These are phyloP conservation scores for Stegodyphus mimosarum DNA, from an alignment of 1,140 invertebrate species.

Conservation along the genomic window DNA sequence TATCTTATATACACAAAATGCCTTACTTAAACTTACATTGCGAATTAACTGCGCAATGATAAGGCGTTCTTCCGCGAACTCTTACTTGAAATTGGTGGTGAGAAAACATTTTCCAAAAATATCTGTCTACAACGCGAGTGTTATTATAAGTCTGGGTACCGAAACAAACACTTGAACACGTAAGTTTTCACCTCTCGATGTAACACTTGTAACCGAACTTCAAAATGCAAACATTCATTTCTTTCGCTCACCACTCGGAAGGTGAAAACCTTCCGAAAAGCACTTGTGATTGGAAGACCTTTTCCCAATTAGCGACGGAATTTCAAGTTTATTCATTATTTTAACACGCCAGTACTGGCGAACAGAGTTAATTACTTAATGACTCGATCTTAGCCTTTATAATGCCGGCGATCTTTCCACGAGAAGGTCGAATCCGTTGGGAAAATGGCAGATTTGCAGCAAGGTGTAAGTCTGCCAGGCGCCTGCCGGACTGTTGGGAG, in stretches of 20 bases:
- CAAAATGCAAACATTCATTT: background rate
- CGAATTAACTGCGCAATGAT: too few relatives aligned
- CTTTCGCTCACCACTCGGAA: background rate
- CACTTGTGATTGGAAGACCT: background rate
- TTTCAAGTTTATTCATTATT: slow-evolving; percentile 56
- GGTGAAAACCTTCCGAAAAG: background rate
- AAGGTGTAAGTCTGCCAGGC: background rate
- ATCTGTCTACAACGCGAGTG: background rate
- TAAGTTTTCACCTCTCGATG: background rate
- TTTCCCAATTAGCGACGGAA: slow-evolving; percentile 41
- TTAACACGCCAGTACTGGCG: slow-evolving; percentile 34
- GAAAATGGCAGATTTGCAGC: too few relatives aligned
- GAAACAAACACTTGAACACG: background rate
- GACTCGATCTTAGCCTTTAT: slow-evolving; percentile 19
- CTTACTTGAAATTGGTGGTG: too few relatives aligned
- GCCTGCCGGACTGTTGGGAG: background rate
- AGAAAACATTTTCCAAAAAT: background rate
- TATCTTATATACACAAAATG: too few relatives aligned
- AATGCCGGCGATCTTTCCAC: background rate
- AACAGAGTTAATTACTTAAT: slow-evolving; percentile 56
- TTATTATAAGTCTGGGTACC: background rate
- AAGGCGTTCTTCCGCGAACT: too few relatives aligned
- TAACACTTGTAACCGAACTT: background rate
- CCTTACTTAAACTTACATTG: too few relatives aligned
- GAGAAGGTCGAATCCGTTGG: too few relatives aligned